Evolutionary conservation across 1,140 invertebrate genomes (phyloP).

Genomic region (Parasteatoda tepidariorum): DNA sequence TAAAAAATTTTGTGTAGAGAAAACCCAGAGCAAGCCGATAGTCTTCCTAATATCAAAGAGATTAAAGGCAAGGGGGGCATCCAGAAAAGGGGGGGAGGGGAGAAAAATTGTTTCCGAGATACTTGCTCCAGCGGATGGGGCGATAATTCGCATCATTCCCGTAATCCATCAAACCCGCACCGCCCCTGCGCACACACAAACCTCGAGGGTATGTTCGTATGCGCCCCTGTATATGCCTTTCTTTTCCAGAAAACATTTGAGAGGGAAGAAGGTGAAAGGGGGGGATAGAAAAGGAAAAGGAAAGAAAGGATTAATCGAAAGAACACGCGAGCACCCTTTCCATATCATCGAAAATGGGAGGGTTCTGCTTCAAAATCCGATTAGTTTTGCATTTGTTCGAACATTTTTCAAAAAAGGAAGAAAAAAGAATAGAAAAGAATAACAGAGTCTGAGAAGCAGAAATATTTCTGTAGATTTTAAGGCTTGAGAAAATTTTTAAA

Average conservation of each 20-base stretch:
- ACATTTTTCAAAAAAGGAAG: not conserved
- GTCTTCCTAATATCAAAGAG: not conserved
- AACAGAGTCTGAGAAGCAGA: not conserved
- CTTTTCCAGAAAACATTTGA: not conserved
- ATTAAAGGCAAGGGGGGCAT: not conserved
- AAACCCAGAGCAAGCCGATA: not conserved
- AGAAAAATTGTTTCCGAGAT: conserved; percentile 40
- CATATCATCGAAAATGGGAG: not conserved
- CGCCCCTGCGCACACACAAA: not conserved
- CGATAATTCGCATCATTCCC: conserved; percentile 37
- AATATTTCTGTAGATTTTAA: not conserved
- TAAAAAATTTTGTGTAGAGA: not conserved
- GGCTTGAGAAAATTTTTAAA: not conserved
- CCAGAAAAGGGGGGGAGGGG: conserved; percentile 1
- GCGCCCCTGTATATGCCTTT: not conserved
- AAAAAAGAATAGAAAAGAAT: not conserved
- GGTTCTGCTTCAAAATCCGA: conserved; percentile 33
- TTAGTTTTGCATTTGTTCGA: conserved; percentile 20
- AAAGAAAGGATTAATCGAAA: conserved; percentile 2
- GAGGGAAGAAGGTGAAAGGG: not conserved
- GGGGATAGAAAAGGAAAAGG: not conserved
- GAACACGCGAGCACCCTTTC: not conserved
- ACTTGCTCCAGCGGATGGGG: conserved; percentile 16
- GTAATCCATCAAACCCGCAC: conserved; percentile 14
- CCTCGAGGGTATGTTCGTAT: not conserved